A percentile compares a stretch with the other conserved stretches of the same genome.
phyloP scores from a whole-genome alignment of 2,797 vertebrate genomes.

The Chrysocyon brachyurus region DNA sequence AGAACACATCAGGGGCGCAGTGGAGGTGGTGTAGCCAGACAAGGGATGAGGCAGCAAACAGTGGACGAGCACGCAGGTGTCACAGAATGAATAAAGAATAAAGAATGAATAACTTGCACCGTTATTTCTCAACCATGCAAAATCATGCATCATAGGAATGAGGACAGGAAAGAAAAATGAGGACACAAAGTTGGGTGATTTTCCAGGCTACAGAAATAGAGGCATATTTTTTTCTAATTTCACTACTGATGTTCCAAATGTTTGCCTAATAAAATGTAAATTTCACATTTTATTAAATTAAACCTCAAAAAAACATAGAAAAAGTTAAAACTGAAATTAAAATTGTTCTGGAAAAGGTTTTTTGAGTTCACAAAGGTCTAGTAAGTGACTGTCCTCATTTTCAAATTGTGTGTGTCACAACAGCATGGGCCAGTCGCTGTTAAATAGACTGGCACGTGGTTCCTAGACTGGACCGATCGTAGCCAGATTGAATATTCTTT shows the following conservation, averaged over 20 bases:
- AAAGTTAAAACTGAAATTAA: neutral
- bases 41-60: too few relatives aligned
- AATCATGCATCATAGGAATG: neutral
- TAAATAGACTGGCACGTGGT: fast-evolving
- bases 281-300: neutral
- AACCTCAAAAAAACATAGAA: too few relatives aligned
- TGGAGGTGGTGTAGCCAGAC: too few relatives aligned
- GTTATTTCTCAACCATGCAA: neutral
- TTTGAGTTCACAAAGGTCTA: neutral
- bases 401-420: fast-evolving
- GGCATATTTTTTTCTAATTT: neutral
- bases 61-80: fast-evolving
- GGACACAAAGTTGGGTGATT: neutral
- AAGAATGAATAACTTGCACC: neutral
- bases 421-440: fast-evolving
- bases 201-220: neutral
- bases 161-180: neutral
- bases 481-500: fast-evolving
- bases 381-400: fast-evolving
- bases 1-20: too few relatives aligned
- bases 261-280: neutral
- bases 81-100: too few relatives aligned
- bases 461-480: fast-evolving
- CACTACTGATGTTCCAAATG: neutral
- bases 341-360: neutral